phyloP scores from a whole-genome alignment of 2,797 vertebrate species.

The Triplophysa bombifrons region DNA sequence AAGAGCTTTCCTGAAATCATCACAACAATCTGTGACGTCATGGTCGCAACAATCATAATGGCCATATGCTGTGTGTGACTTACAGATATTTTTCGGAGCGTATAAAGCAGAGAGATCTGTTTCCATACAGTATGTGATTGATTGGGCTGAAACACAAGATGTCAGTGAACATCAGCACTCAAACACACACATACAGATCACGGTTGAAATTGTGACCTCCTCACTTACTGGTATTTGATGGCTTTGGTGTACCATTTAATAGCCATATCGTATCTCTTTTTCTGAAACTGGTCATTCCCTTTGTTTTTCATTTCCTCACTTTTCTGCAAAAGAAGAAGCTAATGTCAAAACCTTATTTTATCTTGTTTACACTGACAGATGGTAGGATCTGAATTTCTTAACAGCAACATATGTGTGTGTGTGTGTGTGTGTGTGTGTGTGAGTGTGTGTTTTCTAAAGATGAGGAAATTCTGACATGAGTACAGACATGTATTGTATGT shows the following conservation, averaged over 20 bases:
- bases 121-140: constrained; percentile 90
- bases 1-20: constrained; percentile 81
- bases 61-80: constrained; percentile 69
- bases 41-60: not conserved
- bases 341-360: not conserved
- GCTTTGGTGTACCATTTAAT: constrained; percentile 84
- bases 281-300: constrained; percentile 86
- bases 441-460: no score
- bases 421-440: no score
- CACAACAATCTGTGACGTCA: not conserved
- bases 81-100: constrained; percentile 81
- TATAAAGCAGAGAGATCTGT: constrained; percentile 88
- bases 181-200: not conserved
- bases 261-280: constrained; percentile 78
- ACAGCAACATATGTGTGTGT: no score
- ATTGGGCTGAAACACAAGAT: constrained; percentile 76
- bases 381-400: no score
- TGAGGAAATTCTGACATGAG: no score
- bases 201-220: not conserved
- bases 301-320: constrained; percentile 83
- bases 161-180: not conserved
- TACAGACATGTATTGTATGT: no score
- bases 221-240: constrained; percentile 83
- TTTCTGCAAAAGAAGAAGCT: constrained; percentile 68
- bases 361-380: no score